Conservation (phyloP, 1,140 invertebrate genomes). For the Pararge aegeria region DNA sequence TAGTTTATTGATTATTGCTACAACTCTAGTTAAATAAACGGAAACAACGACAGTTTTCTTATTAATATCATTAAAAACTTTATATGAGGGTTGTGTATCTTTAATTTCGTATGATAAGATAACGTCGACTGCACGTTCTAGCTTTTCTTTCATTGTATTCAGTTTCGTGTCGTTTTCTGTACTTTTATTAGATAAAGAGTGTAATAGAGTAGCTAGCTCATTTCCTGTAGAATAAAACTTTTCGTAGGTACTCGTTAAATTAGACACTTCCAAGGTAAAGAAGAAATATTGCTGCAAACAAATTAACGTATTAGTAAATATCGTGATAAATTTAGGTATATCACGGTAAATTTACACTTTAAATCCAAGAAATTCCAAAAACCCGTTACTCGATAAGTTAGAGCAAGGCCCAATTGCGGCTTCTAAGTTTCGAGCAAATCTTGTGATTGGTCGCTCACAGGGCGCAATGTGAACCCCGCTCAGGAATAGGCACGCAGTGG, state of each 20-base stretch:
- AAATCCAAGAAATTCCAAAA: too few species aligned
- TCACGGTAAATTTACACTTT: too few species aligned
- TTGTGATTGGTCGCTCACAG: too few species aligned
- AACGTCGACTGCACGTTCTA: constrained; percentile 41
- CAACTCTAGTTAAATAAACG: constrained; percentile 67
- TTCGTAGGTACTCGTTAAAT: constrained; percentile 56
- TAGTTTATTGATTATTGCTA: constrained; percentile 58
- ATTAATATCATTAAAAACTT: constrained; percentile 50
- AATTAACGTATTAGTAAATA: not conserved
- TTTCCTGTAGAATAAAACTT: constrained; percentile 48
- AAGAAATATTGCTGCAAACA: constrained; percentile 74
- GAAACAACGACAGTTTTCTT: constrained; percentile 48
- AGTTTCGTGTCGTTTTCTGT: constrained; percentile 40
- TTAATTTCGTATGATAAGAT: constrained; percentile 53
- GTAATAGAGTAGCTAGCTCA: constrained; percentile 43
- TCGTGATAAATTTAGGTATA: not conserved
- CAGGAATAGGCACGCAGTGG: too few species aligned
- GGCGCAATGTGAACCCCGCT: too few species aligned
- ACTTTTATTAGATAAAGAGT: constrained; percentile 47
- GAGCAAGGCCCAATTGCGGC: too few species aligned
- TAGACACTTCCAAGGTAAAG: constrained; percentile 52
- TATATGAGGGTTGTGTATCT: constrained; percentile 42
- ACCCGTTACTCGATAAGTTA: too few species aligned
- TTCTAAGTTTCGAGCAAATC: too few species aligned
- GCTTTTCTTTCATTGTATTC: constrained; percentile 41